These are phyloP conservation scores for Argyresthia goedartella DNA, from an alignment of 2,888 invertebrate genomes.

Conservation along the genomic window DNA sequence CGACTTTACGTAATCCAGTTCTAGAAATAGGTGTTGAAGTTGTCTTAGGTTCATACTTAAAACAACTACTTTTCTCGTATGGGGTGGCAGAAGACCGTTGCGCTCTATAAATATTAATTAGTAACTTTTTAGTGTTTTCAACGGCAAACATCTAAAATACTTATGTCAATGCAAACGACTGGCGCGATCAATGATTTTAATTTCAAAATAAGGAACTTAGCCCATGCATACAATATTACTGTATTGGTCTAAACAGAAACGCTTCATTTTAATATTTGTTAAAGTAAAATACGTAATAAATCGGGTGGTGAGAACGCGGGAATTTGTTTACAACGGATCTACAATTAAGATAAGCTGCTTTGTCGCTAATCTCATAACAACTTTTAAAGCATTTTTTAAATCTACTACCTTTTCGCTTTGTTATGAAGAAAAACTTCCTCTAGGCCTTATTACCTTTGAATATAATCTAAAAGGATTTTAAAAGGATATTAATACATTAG, in stretches of 20 bases:
- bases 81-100: too few relatives aligned
- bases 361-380: conserved; percentile 69
- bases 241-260: conserved; percentile 30
- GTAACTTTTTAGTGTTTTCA: too few relatives aligned
- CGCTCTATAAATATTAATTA: too few relatives aligned
- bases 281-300: conserved; percentile 73
- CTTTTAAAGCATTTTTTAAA: conserved; percentile 64
- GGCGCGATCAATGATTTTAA: too few relatives aligned
- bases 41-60: too few relatives aligned
- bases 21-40: too few relatives aligned
- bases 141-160: too few relatives aligned
- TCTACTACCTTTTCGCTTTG: conserved; percentile 26
- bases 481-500: too few relatives aligned
- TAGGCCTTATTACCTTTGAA: conserved; percentile 15
- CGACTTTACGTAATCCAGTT: too few relatives aligned
- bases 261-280: conserved; percentile 67
- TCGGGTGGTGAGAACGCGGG: conserved; percentile 48
- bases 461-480: too few relatives aligned
- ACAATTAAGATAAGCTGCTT: conserved; percentile 68
- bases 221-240: neutral
- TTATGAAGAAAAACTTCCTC: conserved; percentile 53
- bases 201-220: neutral
- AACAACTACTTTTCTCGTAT: too few relatives aligned
- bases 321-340: conserved; percentile 70
- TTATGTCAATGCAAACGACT: too few relatives aligned